Evolutionary conservation across 2,113 vertebrate genomes (phyloP).

Genomic region (Peromyscus californicus): DNA sequence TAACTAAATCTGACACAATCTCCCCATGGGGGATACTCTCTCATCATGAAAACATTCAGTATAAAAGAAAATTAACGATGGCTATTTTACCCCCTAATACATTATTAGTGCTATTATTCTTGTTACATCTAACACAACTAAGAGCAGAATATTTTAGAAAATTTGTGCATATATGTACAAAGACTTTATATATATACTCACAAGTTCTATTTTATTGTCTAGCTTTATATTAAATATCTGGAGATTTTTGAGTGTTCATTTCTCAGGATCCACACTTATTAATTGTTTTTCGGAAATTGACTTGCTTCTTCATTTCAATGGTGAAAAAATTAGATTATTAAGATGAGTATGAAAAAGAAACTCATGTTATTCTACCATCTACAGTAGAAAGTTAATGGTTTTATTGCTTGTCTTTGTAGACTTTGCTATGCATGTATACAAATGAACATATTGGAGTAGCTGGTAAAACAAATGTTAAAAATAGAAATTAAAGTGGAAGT

Average conservation of each 20-base stretch:
- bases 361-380: neutral
- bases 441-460: neutral
- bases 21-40: neutral
- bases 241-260: neutral
- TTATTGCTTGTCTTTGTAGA: neutral
- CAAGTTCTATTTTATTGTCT: neutral
- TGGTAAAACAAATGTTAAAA: neutral
- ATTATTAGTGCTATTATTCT: neutral
- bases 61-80: neutral
- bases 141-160: neutral
- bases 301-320: neutral
- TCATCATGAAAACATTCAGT: neutral
- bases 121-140: neutral
- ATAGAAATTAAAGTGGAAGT: neutral
- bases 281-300: neutral
- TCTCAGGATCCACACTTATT: neutral
- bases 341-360: neutral
- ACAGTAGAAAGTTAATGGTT: neutral
- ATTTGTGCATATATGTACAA: neutral
- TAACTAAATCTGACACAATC: neutral
- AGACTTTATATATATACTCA: neutral
- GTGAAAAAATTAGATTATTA: neutral
- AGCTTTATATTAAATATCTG: neutral
- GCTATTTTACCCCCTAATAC: neutral
- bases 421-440: neutral